These are phyloP conservation scores for Denticeps clupeoides DNA, from an alignment of 2,797 vertebrate species.

Conservation along the genomic window DNA sequence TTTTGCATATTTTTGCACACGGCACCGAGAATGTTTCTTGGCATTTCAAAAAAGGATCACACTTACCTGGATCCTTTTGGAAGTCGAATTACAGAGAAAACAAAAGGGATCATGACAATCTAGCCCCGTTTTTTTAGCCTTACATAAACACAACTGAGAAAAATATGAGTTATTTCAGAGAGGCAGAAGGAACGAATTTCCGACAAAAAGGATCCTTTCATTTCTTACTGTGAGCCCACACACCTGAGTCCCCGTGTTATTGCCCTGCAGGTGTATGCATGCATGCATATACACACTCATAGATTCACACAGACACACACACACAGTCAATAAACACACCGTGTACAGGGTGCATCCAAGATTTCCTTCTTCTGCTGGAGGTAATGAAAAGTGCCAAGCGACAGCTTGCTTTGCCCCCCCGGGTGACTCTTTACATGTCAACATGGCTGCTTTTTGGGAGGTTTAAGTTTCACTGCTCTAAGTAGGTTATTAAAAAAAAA, in stretches of 20 bases:
- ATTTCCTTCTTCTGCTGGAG: constrained; percentile 36
- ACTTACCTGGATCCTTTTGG: too few species aligned
- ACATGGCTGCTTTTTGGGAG: constrained; percentile 42
- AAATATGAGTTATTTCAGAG: not conserved
- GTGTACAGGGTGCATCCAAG: not conserved
- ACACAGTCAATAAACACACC: constrained; percentile 7
- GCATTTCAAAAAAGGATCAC: too few species aligned
- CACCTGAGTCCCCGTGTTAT: constrained; percentile 29
- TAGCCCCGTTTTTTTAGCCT: too few species aligned
- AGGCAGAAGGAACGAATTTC: not conserved
- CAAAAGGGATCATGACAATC: too few species aligned
- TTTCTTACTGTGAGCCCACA: constrained; percentile 23
- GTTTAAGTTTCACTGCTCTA: constrained; percentile 35
- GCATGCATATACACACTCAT: constrained; percentile 2
- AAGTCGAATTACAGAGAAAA: too few species aligned
- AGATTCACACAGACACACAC: constrained; percentile 5
- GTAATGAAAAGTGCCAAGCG: constrained; percentile 39
- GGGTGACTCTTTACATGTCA: constrained; percentile 45
- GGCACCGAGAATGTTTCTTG: too few species aligned
- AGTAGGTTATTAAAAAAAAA: constrained; percentile 51
- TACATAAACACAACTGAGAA: too few species aligned
- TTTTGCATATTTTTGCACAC: too few species aligned
- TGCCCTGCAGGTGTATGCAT: constrained; percentile 6
- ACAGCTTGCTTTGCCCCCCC: constrained; percentile 43
- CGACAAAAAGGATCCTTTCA: constrained; percentile 7